Evolutionary conservation across 2,797 vertebrate genomes (phyloP), one percentile per base, ranked within the genome.

Genomic region (Eleutherodactylus coqui): DNA sequence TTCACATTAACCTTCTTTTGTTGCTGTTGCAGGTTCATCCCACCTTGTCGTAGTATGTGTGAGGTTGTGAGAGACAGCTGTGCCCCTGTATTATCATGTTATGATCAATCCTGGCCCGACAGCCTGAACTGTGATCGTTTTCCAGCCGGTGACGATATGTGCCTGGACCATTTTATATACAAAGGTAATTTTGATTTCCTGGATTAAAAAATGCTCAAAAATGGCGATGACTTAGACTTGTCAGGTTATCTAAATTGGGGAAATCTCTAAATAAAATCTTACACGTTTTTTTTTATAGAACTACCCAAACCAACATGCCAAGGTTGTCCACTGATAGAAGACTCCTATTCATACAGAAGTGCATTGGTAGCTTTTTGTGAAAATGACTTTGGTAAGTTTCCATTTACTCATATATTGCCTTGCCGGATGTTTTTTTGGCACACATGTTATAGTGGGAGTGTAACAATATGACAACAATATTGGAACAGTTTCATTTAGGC

Each of bases 31-130:
- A 96, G 97, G 85, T 97, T 97, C 58, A 96, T 97, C 90, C 96
- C 95, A 89, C 96, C 96, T 0, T 97, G 96, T 13, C 95, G 92
- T n/a, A 97, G 96, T 16, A 92, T 98, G 91, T 97, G 96, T 62
- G 79, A 90, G 83, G 94, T 95, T 0, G 96, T 98, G 58, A 94
- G 92, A 82, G 94, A 95, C 83, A 96, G 96, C 89, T 97, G 97
- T 1, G 94, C 95, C 36, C 95, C 96, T 0, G 93, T 94, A 32
- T 93, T 97, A 1, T 90, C 93, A 85, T 97, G 97, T 88, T 96
- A 95, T 0, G 96, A 96, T 0, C 95, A 95, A 3, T 34, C 89
- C 0, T 97, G 96, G 97, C 96, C 96, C 0, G 92, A 93, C 83
- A 94, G 88, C 10, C 93, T 97, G 51, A 89, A 95, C 90, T 97